phyloP scores from a whole-genome alignment of 2,888 invertebrate species.

The Cataglyphis altisquamis region DNA sequence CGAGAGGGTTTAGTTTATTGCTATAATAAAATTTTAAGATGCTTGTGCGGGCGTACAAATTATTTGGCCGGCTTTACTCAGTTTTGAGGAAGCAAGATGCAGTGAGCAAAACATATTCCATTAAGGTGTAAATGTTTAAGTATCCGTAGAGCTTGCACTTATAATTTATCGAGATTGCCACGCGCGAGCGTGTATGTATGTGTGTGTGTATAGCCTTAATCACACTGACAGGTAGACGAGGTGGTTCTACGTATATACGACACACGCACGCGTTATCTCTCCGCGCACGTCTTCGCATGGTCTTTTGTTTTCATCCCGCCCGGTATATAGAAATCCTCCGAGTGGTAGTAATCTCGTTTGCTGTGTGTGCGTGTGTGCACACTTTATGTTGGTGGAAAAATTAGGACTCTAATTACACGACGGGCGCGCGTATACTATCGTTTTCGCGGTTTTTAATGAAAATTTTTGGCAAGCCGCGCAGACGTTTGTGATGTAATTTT shows the following conservation, averaged over 20 bases:
- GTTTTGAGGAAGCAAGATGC: background rate
- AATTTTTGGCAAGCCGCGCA: background rate
- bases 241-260: background rate
- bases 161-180: conserved; percentile 68
- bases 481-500: background rate
- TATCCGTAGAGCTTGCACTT: conserved; percentile 28
- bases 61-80: conserved; percentile 28
- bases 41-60: conserved; percentile 27
- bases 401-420: conserved; percentile 38
- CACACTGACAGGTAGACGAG: background rate
- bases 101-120: conserved; percentile 63
- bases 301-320: conserved; percentile 27
- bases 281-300: conserved; percentile 23
- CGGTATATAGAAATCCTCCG: background rate
- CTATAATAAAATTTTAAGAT: conserved; percentile 46
- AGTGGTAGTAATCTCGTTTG: conserved; percentile 21
- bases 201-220: conserved; percentile 38
- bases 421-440: background rate
- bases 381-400: conserved; percentile 18
- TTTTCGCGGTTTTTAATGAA: background rate
- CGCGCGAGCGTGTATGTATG: conserved; percentile 28
- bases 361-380: background rate
- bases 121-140: conserved; percentile 70
- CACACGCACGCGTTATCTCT: conserved; percentile 54
- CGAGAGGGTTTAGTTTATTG: conserved; percentile 36